Conservation (phyloP, 2,113 vertebrate genomes). For the Nycticorax nycticorax region DNA sequence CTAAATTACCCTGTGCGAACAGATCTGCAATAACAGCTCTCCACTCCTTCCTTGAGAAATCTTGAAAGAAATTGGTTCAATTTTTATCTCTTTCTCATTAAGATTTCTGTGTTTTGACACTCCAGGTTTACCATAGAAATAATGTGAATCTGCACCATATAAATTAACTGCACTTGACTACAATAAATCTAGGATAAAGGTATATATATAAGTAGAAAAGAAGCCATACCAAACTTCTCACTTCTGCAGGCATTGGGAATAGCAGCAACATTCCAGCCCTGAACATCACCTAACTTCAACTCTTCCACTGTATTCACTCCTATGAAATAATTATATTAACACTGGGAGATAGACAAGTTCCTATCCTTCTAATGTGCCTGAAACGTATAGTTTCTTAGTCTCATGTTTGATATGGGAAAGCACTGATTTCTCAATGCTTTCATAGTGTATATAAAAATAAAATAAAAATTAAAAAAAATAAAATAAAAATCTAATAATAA, state of each 20-base stretch:
- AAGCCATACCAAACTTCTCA: neutral
- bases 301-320: neutral
- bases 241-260: neutral
- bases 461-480: too few species aligned
- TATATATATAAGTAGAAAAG: neutral
- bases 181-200: neutral
- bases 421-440: neutral
- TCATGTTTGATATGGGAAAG: neutral
- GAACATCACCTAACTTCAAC: neutral
- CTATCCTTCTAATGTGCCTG: neutral
- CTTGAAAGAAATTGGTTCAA: neutral
- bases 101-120: neutral
- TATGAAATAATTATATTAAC: neutral
- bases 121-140: neutral
- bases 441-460: too few species aligned
- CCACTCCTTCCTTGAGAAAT: neutral
- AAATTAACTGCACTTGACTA: neutral
- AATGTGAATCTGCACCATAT: neutral
- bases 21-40: neutral
- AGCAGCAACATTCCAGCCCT: neutral
- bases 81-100: neutral
- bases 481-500: too few species aligned
- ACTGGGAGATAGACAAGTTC: accelerated
- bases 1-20: neutral
- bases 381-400: neutral